Percentiles rank a stretch among this genome's conserved stretches.
These are phyloP conservation scores for Centroberyx gerrardi DNA, from an alignment of 2,797 vertebrate genomes.

Conservation along the genomic window DNA sequence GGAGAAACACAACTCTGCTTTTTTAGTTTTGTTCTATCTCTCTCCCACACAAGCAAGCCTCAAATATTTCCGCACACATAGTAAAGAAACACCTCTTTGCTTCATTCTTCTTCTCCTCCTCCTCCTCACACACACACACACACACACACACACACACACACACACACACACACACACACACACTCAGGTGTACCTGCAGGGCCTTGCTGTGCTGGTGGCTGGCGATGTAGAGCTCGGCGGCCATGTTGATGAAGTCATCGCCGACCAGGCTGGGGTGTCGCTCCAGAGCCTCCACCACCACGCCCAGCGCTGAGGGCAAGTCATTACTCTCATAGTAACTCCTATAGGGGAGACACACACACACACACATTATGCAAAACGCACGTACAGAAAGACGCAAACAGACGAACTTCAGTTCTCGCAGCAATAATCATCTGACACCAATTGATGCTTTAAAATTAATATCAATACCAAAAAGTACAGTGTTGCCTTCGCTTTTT, in stretches of 20 bases:
- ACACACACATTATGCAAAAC: background rate
- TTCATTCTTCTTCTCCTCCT: background rate
- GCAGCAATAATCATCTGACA: background rate
- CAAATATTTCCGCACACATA: background rate
- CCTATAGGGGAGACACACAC: constrained; percentile 74
- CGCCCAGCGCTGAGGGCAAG: constrained; percentile 91
- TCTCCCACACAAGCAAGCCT: no score
- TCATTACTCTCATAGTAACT: constrained; percentile 98
- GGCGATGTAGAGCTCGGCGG: constrained; percentile 94
- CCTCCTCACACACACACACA: background rate
- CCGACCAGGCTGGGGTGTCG: constrained; percentile 93
- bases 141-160: background rate
- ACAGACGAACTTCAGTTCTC: background rate
- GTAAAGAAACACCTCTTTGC: background rate
- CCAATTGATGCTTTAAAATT: no score
- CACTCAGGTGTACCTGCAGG: constrained; percentile 85
- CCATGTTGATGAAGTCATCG: constrained; percentile 95
- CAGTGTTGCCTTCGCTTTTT: no score
- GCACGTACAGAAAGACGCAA: background rate
- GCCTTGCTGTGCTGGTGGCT: constrained; percentile 93
- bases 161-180: background rate
- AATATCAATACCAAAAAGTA: no score
- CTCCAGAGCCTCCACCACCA: constrained; percentile 92
- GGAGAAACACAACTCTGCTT: background rate
- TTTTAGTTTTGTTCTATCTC: no score